Evolutionary conservation across 2,797 vertebrate species (phyloP), one percentile per base, ranked within the genome.

Genomic region (Liparis tanakae): DNA sequence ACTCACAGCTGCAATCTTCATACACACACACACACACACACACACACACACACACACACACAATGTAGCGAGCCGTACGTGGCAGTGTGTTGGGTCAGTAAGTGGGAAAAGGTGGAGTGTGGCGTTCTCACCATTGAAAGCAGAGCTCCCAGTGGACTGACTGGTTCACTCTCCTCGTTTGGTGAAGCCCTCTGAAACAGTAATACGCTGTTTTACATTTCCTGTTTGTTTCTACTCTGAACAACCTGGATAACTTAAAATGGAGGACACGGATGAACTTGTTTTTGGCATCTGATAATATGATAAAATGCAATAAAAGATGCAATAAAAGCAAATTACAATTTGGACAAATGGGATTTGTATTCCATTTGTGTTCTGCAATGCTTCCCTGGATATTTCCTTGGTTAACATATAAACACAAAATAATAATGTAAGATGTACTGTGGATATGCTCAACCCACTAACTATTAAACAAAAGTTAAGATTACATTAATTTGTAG

Each of bases 61-160:
- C 67, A 34, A 13, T 46, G 46, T 36, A 50, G 10, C 18, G 14
- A 10, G 25, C 53, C 64, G 48, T 67, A 63, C 46, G 15, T 51
- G 20, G 65, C 71, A n/a, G 68, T 73, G 48, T 67, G 71, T 76
- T 61, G 50, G 57, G 71, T 80, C 80, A 77, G 79, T 76, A 79
- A 80, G 60, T 88, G 86, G 83, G 85, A 87, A 84, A 73, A 78
- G 50, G 61, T 72, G 57, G 70, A 71, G 67, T 80, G 71, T 69
- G 61, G 20, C 48, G 43, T 83, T 90, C 83, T 86, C 83, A 80
- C 81, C 78, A 79, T 77, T 86, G 71, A 83, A 81, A 73, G 72
- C 77, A 63, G 56, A 22, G 68, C 70, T 87, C 80, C 81, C 75
- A 67, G 62, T 5, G 56, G 80, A 62, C 67, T 6, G 36, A 55